Evolutionary conservation across 2,797 vertebrate genomes (phyloP), one percentile per base, ranked within the genome.

Genomic region (Sciurus vulgaris): DNA sequence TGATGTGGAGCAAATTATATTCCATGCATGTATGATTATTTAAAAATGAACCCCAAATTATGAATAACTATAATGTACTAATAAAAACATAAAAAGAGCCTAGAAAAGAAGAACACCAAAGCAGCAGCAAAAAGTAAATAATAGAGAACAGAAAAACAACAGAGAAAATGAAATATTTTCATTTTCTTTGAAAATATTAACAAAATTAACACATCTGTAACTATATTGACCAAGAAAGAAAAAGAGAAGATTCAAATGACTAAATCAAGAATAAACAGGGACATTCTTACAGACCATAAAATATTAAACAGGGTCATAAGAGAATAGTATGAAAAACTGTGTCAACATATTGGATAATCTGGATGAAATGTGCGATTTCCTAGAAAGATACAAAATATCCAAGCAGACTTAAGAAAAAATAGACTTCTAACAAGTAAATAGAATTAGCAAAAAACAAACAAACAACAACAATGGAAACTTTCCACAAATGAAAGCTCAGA

Each of bases 171-270:
- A 22, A 24, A 7, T 78, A 14, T 47, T n/a, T n/a, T n/a, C n/a
- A n/a, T n/a, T n/a, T n/a, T 72, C 33, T 83, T 95, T 70, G 30
- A 83, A 88, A 78, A 91, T 8, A 63, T 47, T 38, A 73, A 83
- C 35, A 73, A 72, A 84, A 49, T 72, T 49, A 11, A 78, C 47
- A 87, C 33, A 54, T 20, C 24, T 54, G 2, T 77, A 83, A 7
- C 7, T 33, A 38, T 69, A 28, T 28, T 41, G 76, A 81, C 20
- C 28, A n/a, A 54, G 24, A 51, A 30, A 67, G 20, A 74, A 69
- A 20, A n/a, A 93, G 51, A 56, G 20, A 49, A 67, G 82, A 72
- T 15, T 82, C 26, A 83, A 44, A 86, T 63, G n/a, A 20, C 30
- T 33, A 82, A 77, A 72, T 65, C 1, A 28, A 18, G 22, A 78